phyloP scores from a whole-genome alignment of 64 coral and sea anemone genomes.

The Dendrophyllia cribrosa region DNA sequence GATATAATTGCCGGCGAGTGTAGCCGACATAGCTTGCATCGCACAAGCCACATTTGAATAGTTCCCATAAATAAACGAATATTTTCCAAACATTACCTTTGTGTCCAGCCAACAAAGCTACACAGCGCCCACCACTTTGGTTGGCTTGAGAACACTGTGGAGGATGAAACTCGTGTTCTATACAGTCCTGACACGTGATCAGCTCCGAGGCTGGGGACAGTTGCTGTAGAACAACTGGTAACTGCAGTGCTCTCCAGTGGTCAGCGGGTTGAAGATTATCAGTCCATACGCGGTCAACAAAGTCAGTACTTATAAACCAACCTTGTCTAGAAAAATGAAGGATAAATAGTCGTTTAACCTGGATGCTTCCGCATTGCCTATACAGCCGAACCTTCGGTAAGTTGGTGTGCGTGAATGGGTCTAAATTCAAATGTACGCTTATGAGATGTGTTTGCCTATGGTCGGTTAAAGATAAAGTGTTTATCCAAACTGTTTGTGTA shows the following conservation, averaged over 20 bases:
- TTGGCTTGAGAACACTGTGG: neutral
- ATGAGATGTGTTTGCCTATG: neutral
- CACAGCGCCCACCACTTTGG: neutral
- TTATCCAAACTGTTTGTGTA: neutral
- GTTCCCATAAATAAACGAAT: too few species aligned
- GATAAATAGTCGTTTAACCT: neutral
- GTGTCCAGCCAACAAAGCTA: conserved; percentile 12
- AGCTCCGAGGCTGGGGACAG: conserved; percentile 1
- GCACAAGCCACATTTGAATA: too few species aligned
- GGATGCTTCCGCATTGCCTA: too few species aligned
- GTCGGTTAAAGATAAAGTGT: neutral
- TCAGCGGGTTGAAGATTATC: conserved; percentile 17
- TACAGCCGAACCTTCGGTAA: too few species aligned
- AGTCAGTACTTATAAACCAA: conserved; percentile 29
- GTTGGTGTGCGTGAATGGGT: too few species aligned
- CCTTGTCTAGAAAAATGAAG: conserved; percentile 2
- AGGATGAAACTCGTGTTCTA: conserved; percentile 40
- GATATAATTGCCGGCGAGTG: too few species aligned
- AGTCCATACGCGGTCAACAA: conserved; percentile 40
- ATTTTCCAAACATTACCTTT: conserved; percentile 8
- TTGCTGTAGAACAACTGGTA: conserved; percentile 10
- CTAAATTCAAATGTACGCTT: neutral
- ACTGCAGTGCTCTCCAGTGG: conserved; percentile 44
- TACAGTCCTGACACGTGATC: conserved; percentile 3
- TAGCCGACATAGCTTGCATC: too few species aligned